Base-by-base conservation (phyloP, 1,140 invertebrate species). In the Vollenhovia emeryi region DNA sequence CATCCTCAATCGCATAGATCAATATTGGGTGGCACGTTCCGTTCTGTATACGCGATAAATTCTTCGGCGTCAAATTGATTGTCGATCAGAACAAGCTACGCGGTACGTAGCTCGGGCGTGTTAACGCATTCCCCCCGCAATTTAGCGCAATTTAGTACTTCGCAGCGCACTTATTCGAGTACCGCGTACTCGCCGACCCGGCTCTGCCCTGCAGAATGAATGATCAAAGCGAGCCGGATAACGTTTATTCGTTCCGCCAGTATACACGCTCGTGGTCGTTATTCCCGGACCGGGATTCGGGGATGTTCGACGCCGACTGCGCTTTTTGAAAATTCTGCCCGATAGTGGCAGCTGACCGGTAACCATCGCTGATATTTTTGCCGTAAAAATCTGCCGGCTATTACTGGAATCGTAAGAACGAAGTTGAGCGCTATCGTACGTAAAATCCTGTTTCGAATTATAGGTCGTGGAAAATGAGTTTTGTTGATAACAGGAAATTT, bases 101-200 rank as follows among this genome's bases (percentile, higher is more conserved):
- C n/a, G 48, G 66, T 55, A 52, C 55, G 69, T 71, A 73, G 11
- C 30, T 74, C 68, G 73, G 50, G 50, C 69, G 43, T 79, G 68
- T 83, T 87, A 87, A 86, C 85, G 85, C 76, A 87, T 86, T 86
- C 76, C 60, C 52, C 0, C 69, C 76, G 59, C 50, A 69, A 68
- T 87, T 87, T 83, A 86, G 68, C 59, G 50, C 59, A 87, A 86
- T 87, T 87, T 87, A 87, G 76, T 86, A 83, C 85, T 87, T 87
- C 73, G 82, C 30, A 74, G 78, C 52, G 71, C 50, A 86, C 73
- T 87, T 62, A 73, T 87, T 82, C 68, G 59, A 52, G 40, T 82
- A 45, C 24, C 27, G 27, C 40, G 36, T 5, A 57, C 66, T 66
- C 62, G 36, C 21, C 62, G 62, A 21, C 21, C 62, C 30, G 21